These are phyloP conservation scores for Drosophila kepulauana DNA, from an alignment of 1,140 invertebrate species.

Conservation along the genomic window DNA sequence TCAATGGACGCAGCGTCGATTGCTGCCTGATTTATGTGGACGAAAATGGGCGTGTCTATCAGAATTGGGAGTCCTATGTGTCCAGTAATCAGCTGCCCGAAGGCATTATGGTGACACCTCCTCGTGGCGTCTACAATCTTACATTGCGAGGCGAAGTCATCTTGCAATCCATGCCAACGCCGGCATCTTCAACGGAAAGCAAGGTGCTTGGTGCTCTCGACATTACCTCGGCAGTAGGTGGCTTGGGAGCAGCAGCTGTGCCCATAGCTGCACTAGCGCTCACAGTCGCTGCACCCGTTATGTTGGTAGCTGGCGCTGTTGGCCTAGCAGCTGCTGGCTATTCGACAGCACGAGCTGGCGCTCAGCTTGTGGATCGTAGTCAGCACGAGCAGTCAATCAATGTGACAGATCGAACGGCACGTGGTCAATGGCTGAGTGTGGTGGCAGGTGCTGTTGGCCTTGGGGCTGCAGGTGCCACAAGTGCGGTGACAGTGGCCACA, in stretches of 20 bases:
- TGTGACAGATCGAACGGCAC: constrained; percentile 60
- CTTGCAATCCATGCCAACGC: constrained; percentile 59
- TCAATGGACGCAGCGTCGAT: constrained; percentile 36
- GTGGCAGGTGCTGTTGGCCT: constrained; percentile 57
- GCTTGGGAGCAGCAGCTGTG: constrained; percentile 54
- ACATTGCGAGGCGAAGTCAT: not conserved
- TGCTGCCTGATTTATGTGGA: constrained; percentile 81
- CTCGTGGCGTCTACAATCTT: constrained; percentile 58
- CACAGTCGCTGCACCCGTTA: constrained; percentile 59
- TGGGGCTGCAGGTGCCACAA: constrained; percentile 71
- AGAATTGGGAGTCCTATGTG: constrained; percentile 73
- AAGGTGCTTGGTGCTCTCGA: constrained; percentile 49
- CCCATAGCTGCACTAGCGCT: constrained; percentile 51
- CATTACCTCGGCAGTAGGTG: constrained; percentile 46
- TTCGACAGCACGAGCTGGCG: constrained; percentile 53
- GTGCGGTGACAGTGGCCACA: constrained; percentile 52
- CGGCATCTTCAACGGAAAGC: constrained; percentile 15
- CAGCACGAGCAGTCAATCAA: constrained; percentile 73
- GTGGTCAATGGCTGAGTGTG: constrained; percentile 67
- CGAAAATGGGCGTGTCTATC: constrained; percentile 73
- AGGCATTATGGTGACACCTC: constrained; percentile 70
- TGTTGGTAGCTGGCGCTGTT: constrained; percentile 54
- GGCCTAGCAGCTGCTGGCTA: constrained; percentile 62
- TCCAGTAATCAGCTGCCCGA: constrained; percentile 62
- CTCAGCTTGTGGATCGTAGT: constrained; percentile 60